phyloP scores from a whole-genome alignment of 2,113 vertebrate species.

The Festucalex cinctus region DNA sequence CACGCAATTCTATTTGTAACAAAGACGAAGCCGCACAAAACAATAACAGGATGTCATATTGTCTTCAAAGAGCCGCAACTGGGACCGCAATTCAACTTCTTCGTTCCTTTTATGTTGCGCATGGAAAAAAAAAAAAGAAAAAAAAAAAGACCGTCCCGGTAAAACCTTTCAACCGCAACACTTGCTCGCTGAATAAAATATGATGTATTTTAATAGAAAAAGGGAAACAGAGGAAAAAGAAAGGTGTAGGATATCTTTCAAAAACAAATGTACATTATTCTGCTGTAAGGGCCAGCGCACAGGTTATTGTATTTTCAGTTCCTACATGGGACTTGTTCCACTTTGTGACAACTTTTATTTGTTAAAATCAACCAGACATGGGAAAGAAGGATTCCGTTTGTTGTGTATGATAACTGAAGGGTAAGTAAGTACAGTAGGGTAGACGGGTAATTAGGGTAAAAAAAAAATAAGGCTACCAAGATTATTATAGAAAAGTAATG shows the following conservation, averaged over 20 bases:
- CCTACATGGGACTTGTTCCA: not conserved
- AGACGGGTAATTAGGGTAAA: too few relatives aligned
- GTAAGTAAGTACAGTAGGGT: too few relatives aligned
- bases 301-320: not conserved
- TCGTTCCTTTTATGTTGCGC: not conserved
- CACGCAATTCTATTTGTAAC: not conserved
- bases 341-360: not conserved
- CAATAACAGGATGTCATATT: slow-evolving; percentile 13
- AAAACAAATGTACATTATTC: not conserved
- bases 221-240: not conserved
- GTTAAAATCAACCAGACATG: too few relatives aligned
- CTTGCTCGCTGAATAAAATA: not conserved
- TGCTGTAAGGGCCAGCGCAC: not conserved
- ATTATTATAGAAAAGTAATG: too few relatives aligned
- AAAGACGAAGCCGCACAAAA: slow-evolving; percentile 3
- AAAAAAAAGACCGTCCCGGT: not conserved
- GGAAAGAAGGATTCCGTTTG: too few relatives aligned
- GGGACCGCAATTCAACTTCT: slow-evolving; percentile 8
- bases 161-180: not conserved
- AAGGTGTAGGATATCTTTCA: not conserved
- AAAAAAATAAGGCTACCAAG: too few relatives aligned
- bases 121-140: not conserved
- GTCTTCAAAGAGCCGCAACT: slow-evolving; percentile 1
- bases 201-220: not conserved
- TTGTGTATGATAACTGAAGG: too few relatives aligned